Evolutionary conservation across 2,113 vertebrate species (phyloP).

Genomic region (Chamaetylas fuelleborni): DNA sequence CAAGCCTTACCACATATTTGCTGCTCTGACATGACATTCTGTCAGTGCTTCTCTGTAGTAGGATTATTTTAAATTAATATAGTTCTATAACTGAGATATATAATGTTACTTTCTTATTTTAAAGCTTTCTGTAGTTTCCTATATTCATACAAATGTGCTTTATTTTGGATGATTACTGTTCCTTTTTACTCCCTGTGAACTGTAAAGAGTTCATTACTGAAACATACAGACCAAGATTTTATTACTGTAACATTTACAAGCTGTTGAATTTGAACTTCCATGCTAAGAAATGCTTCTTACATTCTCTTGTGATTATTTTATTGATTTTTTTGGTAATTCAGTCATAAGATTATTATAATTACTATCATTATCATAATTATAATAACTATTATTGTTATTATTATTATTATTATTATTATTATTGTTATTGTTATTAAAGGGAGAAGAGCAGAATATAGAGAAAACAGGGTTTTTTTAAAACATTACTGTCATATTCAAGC

Average conservation of each 20-base stretch:
- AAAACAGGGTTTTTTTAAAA: background rate
- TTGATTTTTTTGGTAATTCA: background rate
- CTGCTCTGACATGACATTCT: background rate
- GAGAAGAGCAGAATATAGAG: background rate
- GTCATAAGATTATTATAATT: background rate
- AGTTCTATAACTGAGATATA: background rate
- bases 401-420: background rate
- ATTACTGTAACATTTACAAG: background rate
- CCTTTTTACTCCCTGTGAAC: background rate
- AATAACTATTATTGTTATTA: background rate
- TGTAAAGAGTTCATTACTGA: background rate
- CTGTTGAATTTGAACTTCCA: background rate
- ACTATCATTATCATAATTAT: too few species aligned
- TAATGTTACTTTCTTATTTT: background rate
- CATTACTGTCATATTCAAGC: background rate
- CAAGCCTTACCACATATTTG: background rate
- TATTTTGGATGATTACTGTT: background rate
- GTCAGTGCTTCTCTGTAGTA: background rate
- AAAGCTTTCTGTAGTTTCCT: background rate
- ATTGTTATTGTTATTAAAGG: background rate
- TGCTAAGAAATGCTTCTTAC: background rate
- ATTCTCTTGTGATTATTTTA: background rate
- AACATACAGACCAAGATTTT: background rate
- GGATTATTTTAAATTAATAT: background rate
- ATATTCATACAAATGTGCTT: background rate